Evolutionary conservation across 2,888 invertebrate genomes (phyloP).

Genomic region (Limnephilus auricula): DNA sequence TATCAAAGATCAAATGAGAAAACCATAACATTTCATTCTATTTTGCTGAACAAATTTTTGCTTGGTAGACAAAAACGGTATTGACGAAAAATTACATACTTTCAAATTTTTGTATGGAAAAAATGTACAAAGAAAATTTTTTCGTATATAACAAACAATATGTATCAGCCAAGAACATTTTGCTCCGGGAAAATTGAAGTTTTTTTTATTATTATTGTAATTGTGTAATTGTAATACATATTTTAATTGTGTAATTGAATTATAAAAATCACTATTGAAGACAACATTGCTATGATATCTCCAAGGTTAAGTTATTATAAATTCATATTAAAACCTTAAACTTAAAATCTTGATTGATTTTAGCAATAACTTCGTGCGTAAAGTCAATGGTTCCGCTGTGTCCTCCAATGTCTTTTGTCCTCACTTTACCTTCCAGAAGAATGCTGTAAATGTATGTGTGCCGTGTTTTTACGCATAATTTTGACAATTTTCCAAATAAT

Average conservation of each 20-base stretch:
- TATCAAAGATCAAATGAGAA: too few species aligned
- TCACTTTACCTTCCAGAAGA: slow-evolving; percentile 91
- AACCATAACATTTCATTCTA: not conserved
- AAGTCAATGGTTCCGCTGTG: slow-evolving; percentile 97
- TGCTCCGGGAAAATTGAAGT: not conserved
- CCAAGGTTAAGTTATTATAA: not conserved
- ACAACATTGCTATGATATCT: not conserved
- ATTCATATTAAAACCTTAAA: not conserved
- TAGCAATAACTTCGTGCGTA: slow-evolving; percentile 90
- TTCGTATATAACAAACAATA: not conserved
- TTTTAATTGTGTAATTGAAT: not conserved
- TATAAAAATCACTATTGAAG: not conserved
- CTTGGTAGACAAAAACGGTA: not conserved
- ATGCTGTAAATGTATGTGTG: slow-evolving; percentile 75
- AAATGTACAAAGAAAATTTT: not conserved
- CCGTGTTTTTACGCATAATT: not conserved
- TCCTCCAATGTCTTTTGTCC: slow-evolving; percentile 96
- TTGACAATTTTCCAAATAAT: not conserved
- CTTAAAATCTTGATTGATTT: slow-evolving; percentile 30
- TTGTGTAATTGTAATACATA: not conserved
- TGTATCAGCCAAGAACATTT: not conserved
- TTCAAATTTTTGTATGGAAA: not conserved
- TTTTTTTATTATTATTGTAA: not conserved
- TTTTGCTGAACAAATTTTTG: not conserved
- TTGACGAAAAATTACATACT: not conserved